These are phyloP conservation scores for Morone chrysops DNA, from an alignment of 2,113 vertebrate species.

Conservation along the genomic window DNA sequence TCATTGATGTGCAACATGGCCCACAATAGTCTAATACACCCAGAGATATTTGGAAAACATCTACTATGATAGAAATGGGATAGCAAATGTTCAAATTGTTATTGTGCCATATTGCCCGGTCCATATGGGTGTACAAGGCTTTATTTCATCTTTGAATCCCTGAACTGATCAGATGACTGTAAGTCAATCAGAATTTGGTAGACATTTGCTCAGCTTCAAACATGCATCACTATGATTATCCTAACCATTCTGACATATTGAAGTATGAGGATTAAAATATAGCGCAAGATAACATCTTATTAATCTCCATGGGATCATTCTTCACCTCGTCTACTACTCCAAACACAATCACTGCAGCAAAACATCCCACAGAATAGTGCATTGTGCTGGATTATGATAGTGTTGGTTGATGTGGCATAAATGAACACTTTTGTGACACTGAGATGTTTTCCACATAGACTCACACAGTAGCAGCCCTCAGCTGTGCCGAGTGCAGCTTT, in stretches of 20 bases:
- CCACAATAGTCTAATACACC: neutral
- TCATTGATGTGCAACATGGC: neutral
- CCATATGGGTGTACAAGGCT: neutral
- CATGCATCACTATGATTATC: constrained; percentile 30
- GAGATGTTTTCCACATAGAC: constrained; percentile 33
- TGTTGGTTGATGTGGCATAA: constrained; percentile 19
- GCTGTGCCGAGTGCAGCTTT: constrained; percentile 61
- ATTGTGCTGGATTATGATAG: constrained; percentile 28
- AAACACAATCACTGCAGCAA: neutral
- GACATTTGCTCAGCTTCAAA: constrained; percentile 33
- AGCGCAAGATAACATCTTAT: constrained; percentile 34
- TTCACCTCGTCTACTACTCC: neutral
- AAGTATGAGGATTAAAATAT: constrained; percentile 44
- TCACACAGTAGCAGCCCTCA: constrained; percentile 48
- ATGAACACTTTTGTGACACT: constrained; percentile 35
- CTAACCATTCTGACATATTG: constrained; percentile 22
- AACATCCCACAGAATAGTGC: constrained; percentile 16
- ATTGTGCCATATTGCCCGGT: neutral
- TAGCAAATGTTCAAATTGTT: neutral
- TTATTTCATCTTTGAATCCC: constrained; percentile 14
- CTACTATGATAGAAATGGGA: neutral
- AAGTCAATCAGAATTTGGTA: neutral
- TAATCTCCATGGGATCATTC: constrained; percentile 27
- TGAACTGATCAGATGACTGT: constrained; percentile 14
- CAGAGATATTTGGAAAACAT: neutral